Base-by-base conservation (phyloP, 2,888 invertebrate genomes). In the Desoria tigrina region DNA sequence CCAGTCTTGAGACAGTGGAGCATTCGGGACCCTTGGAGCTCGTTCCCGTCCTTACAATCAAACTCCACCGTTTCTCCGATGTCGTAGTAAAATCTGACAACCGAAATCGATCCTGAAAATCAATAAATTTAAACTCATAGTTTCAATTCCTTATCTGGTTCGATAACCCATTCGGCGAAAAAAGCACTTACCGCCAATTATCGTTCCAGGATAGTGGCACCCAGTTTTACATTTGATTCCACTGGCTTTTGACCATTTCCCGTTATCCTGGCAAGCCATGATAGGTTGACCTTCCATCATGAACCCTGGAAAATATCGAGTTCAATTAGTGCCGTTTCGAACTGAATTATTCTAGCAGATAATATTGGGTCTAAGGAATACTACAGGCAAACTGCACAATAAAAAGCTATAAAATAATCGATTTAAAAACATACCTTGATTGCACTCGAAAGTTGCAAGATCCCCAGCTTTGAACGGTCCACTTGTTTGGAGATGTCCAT, bases 261-360 rank as follows among this genome's bases (percentile, higher is more conserved):
- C 91, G 78, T 88, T 90, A 78, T 91, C 90, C 81, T 92, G 91
- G 80, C 94, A 94, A 24, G 92, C 90, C 58, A 92, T 86, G 74
- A 92, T 91, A n/a, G 92, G 90, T 76, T 90, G 86, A 1, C 94
- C 93, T 79, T 92, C 91, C 85, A 93, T 87, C 85, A 93, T 91
- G 11, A 32, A 32, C 11, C 32, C 32, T n/a, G n/a, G n/a, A n/a
- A n/a, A n/a, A n/a, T n/a, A n/a, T n/a, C n/a, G n/a, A n/a, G n/a
- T n/a, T n/a, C n/a, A n/a, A n/a, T n/a, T n/a, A n/a, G n/a, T n/a
- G n/a, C n/a, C n/a, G n/a, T n/a, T n/a, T n/a, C n/a, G n/a, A n/a
- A n/a, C n/a, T n/a, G n/a, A n/a, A n/a, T n/a, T n/a, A n/a, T n/a
- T n/a, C n/a, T n/a, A n/a, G n/a, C n/a, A n/a, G n/a, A n/a, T n/a